Conservation (phyloP, 1,140 invertebrate species). For the Hyles vespertilio region DNA sequence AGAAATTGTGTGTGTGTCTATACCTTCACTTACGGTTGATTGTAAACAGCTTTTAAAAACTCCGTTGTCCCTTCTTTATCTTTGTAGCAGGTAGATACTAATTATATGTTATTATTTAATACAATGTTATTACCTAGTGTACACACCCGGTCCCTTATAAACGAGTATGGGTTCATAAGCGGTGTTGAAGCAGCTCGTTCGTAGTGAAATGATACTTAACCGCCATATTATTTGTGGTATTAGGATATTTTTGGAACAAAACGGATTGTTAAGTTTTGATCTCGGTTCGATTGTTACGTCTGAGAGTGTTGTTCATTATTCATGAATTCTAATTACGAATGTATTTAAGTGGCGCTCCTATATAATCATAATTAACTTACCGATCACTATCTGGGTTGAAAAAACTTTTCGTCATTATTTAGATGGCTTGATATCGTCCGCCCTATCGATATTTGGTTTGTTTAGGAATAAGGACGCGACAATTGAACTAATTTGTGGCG, state of each 20-base stretch:
- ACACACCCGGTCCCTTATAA: conserved; percentile 39
- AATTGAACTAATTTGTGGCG: no score
- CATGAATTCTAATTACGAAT: conserved; percentile 46
- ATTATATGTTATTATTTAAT: conserved; percentile 69
- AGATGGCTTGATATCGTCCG: conserved; percentile 32
- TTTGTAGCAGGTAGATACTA: conserved; percentile 60
- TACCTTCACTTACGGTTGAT: conserved; percentile 56
- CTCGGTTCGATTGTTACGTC: conserved; percentile 33
- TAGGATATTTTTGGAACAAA: conserved; percentile 31
- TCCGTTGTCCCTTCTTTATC: conserved; percentile 58
- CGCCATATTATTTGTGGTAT: conserved; percentile 39
- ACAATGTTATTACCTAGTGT: conserved; percentile 60
- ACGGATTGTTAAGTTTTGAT: conserved; percentile 35
- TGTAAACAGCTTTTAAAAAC: conserved; percentile 68
- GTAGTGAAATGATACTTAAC: conserved; percentile 40
- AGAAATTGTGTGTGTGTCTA: conserved; percentile 37
- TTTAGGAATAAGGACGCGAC: no score
- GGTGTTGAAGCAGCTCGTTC: conserved; percentile 36
- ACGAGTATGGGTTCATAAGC: conserved; percentile 33
- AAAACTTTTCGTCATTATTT: conserved; percentile 36
- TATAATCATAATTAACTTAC: conserved; percentile 38
- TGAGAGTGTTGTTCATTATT: conserved; percentile 39
- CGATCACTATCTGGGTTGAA: conserved; percentile 36
- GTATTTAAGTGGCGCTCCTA: conserved; percentile 32
- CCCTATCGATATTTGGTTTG: conserved; percentile 31